These are phyloP conservation scores for Stenichneumon culpator DNA, from an alignment of 2,888 invertebrate genomes.

Conservation along the genomic window DNA sequence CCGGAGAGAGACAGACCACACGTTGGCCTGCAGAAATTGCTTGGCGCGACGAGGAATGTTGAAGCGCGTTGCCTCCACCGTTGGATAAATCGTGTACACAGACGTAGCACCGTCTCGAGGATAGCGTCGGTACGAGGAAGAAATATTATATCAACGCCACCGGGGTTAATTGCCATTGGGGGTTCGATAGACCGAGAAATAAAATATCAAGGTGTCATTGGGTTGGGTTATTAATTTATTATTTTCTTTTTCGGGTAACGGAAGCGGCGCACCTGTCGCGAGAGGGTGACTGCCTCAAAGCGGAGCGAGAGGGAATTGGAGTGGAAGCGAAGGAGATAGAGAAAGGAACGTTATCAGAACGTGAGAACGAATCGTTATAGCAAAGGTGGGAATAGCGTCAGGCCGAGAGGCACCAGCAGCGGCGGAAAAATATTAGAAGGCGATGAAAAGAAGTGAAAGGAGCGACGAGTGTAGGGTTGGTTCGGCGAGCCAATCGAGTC, in stretches of 20 bases:
- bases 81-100: not conserved
- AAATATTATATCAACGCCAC: not conserved
- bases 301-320: conserved; percentile 23
- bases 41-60: conserved; percentile 8
- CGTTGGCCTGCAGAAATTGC: not conserved
- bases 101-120: not conserved
- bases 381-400: conserved; percentile 33
- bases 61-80: not conserved
- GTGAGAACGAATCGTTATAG: conserved; percentile 37
- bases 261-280: conserved; percentile 4
- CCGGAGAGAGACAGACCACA: not conserved
- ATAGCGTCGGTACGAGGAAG: not conserved
- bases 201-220: conserved; percentile 6
- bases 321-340: conserved; percentile 49
- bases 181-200: conserved; percentile 4
- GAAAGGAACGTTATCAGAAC: conserved; percentile 25
- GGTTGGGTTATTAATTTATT: not conserved
- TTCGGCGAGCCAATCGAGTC: conserved; percentile 47
- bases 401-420: conserved; percentile 18
- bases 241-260: not conserved
- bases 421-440: conserved; percentile 34
- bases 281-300: conserved; percentile 18
- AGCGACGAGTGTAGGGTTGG: conserved; percentile 9
- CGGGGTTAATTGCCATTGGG: conserved; percentile 1
- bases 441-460: not conserved